A percentile compares a stretch with the other conserved stretches of the same genome.
Evolutionary conservation across 1,140 invertebrate species (phyloP).

Genomic region (Stegodyphus dumicola): DNA sequence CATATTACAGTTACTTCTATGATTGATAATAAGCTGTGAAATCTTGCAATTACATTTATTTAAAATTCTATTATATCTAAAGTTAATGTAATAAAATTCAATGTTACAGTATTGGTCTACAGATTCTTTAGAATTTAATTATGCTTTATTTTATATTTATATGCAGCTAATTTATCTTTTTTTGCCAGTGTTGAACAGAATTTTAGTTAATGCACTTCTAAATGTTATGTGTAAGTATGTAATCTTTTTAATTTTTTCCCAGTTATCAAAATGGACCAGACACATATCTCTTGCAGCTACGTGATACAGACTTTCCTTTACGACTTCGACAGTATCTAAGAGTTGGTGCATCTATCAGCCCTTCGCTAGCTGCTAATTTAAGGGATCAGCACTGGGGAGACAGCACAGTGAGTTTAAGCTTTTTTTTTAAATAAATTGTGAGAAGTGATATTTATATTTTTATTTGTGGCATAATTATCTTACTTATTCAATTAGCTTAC

Average conservation of each 20-base stretch:
- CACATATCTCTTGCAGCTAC: slow-evolving; percentile 90
- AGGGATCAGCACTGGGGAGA: slow-evolving; percentile 66
- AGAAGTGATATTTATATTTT: too few species aligned
- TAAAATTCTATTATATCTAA: too few species aligned
- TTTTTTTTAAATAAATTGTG: too few species aligned
- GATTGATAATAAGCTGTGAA: too few species aligned
- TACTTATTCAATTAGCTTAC: too few species aligned
- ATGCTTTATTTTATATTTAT: not conserved
- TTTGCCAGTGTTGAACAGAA: not conserved
- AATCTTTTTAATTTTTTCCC: slow-evolving; percentile 62
- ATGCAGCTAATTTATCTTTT: not conserved
- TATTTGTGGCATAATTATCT: too few species aligned
- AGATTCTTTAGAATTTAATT: too few species aligned
- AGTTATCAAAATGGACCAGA: slow-evolving; percentile 96
- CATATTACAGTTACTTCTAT: too few species aligned
- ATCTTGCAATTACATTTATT: too few species aligned
- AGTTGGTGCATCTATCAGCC: slow-evolving; percentile 77
- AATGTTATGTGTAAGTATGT: not conserved
- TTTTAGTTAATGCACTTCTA: not conserved
- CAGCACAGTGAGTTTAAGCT: slow-evolving; percentile 54
- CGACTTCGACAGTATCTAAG: slow-evolving; percentile 92
- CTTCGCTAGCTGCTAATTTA: slow-evolving; percentile 69
- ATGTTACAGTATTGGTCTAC: too few species aligned
- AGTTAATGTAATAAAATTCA: too few species aligned
- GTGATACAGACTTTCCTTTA: slow-evolving; percentile 92